A percentile compares a stretch with the other conserved stretches of the same genome.
Conservation (phyloP, 2,113 vertebrate genomes). For the Eurypyga helias region DNA sequence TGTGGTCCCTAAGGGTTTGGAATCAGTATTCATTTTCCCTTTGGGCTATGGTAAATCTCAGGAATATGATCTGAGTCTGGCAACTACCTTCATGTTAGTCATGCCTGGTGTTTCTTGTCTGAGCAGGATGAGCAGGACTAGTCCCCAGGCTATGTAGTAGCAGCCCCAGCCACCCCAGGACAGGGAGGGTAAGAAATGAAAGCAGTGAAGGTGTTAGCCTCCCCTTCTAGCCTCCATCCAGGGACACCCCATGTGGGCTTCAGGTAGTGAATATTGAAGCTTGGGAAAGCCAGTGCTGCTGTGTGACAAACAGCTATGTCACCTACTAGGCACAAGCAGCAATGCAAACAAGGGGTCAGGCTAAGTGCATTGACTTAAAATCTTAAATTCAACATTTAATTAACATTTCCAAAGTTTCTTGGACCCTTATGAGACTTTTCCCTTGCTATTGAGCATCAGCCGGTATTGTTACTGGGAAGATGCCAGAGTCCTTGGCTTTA, state of each 20-base stretch:
- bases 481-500: not conserved
- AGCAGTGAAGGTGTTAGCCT: not conserved
- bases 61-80: not conserved
- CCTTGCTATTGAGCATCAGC: not conserved
- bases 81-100: not conserved
- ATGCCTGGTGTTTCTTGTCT: not conserved
- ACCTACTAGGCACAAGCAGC: not conserved
- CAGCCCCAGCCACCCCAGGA: not conserved
- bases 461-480: not conserved
- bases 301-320: not conserved
- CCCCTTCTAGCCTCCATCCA: not conserved
- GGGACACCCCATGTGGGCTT: accelerated
- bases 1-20: not conserved
- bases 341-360: not conserved
- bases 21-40: not conserved
- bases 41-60: not conserved
- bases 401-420: not conserved
- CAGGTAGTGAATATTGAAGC: not conserved
- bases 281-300: not conserved
- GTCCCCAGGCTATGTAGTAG: not conserved
- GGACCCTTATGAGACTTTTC: not conserved
- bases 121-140: not conserved
- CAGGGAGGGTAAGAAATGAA: accelerated
- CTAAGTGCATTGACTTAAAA: not conserved
- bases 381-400: not conserved